Base-by-base conservation (phyloP, 2,797 vertebrate species). In the Thunnus albacares region DNA sequence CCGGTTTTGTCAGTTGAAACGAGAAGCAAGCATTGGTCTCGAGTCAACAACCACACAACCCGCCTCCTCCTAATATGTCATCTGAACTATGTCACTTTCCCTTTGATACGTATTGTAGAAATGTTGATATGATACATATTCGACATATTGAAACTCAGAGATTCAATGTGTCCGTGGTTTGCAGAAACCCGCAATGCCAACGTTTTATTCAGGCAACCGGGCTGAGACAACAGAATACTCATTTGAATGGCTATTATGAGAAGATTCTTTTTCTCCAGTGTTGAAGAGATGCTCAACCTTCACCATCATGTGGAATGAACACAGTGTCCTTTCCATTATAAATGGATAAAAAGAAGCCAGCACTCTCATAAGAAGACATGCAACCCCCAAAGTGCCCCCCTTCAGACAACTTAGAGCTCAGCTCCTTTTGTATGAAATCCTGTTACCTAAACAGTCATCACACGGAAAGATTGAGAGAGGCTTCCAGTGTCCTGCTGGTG, bases 401-500 rank as follows among this genome's bases (percentile, higher is more conserved):
- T 5, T 12, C 4, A 67, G 64, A 78, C 24, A 63, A 71, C 56
- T 76, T 59, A 17, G 30, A 59, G 30, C 71, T 71, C 70, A 75
- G 5, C 51, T 70, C 17, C 28, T 67, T 89, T 66, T 79, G 52
- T 87, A 5, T 75, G 52, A 49, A 73, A 64, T 75, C 26, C 59
- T 45, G 38, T 80, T 67, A 59, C 24, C 24, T 35, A 24, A 65
- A 61, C 65, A 41, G 22, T 51, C 51, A 61, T 74, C 51, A 30
- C 43, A 71, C 8, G 65, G 38, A 63, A 57, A 65, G 11, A 53
- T 26, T 65, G 43, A 6, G 53, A 18, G 15, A 77, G 43, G 38
- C 49, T 56, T 59, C 65, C 6, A 24, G 33, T 68, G 41, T 43
- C 53, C 71, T 6, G 0, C 33, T 69, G 70, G 22, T 56, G 18